Evolutionary conservation across 2,888 invertebrate species (phyloP).

Genomic region (Cheilosia scutellata): DNA sequence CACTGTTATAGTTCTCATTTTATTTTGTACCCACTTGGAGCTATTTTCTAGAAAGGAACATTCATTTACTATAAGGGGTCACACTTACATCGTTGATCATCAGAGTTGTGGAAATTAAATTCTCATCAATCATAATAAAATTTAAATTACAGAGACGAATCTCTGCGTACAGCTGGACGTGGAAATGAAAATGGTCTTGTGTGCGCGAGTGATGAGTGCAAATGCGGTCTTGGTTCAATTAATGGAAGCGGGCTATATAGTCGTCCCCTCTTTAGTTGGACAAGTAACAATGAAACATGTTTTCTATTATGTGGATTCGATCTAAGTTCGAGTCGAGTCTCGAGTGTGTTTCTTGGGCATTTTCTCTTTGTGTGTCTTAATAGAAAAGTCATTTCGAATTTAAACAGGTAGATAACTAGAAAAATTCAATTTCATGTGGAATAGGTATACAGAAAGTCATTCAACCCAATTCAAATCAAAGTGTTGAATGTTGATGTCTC

Average conservation of each 20-base stretch:
- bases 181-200: not conserved
- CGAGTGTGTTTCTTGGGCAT: not conserved
- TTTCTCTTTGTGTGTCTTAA: not conserved
- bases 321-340: not conserved
- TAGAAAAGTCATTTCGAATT: not conserved
- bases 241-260: not conserved
- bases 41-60: constrained; percentile 33
- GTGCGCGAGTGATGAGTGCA: constrained; percentile 1
- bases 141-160: constrained; percentile 38
- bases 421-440: not conserved
- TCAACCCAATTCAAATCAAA: not conserved
- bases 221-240: constrained; percentile 19
- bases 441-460: not conserved
- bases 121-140: constrained; percentile 69
- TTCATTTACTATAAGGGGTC: constrained; percentile 14
- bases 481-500: too few relatives aligned
- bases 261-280: not conserved
- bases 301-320: not conserved
- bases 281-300: constrained; percentile 4
- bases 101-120: constrained; percentile 62
- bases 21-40: constrained; percentile 10
- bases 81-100: constrained; percentile 46
- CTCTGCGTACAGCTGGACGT: not conserved
- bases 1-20: constrained; percentile 52
- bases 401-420: not conserved